Evolutionary conservation across 2,888 invertebrate species (phyloP).

Genomic region (Sarcophaga variegata): DNA sequence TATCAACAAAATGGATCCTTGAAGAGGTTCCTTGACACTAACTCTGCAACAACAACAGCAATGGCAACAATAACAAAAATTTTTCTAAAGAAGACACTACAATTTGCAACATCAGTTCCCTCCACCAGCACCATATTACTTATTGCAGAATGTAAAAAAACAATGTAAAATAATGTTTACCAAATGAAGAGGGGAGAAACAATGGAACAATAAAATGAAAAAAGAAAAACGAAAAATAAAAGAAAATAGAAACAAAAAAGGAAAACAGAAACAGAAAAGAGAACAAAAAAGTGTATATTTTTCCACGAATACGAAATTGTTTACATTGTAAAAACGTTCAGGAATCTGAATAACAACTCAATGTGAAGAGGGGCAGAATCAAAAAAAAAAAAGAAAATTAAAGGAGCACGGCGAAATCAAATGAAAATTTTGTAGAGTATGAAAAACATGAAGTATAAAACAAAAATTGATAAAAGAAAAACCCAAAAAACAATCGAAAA

Average conservation of each 20-base stretch:
- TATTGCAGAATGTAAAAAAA: conserved; percentile 7
- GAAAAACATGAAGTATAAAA: conserved; percentile 23
- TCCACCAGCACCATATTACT: conserved; percentile 16
- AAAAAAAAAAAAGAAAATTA: conserved; percentile 27
- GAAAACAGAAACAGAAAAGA: conserved; percentile 26
- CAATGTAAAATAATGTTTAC: conserved; percentile 30
- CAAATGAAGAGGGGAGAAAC: conserved; percentile 38
- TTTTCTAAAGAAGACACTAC: conserved; percentile 29
- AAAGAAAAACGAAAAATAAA: conserved; percentile 10
- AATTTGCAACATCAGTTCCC: conserved; percentile 28
- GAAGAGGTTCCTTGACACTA: conserved; percentile 78
- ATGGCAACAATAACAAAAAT: not conserved
- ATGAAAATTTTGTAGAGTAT: conserved; percentile 36
- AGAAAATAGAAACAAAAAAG: conserved; percentile 28
- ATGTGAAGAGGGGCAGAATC: not conserved
- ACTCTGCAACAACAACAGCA: conserved; percentile 32
- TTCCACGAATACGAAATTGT: conserved; percentile 50
- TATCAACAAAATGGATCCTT: conserved; percentile 75
- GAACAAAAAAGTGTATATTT: conserved; percentile 49
- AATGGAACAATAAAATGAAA: conserved; percentile 19
- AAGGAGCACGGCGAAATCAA: conserved; percentile 20
- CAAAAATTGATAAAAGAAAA: conserved; percentile 51
- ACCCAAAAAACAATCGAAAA: conserved; percentile 35
- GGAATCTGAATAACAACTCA: conserved; percentile 25
- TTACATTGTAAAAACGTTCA: conserved; percentile 57